Evolutionary conservation across 2,888 invertebrate species (phyloP), one percentile per base, ranked within the genome.

Genomic region (Chalcis sispes): DNA sequence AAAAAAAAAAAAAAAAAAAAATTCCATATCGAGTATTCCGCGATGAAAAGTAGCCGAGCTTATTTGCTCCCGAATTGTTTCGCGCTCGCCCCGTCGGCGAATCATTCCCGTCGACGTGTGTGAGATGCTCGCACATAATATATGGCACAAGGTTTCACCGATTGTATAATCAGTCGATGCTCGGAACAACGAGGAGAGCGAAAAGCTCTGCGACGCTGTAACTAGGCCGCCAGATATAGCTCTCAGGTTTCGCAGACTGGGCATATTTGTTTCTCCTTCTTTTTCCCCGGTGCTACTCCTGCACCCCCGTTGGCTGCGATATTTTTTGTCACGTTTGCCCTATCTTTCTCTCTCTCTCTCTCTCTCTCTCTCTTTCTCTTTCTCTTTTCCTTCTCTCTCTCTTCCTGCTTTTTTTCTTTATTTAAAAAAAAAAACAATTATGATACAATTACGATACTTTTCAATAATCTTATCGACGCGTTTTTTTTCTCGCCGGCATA

Each of bases 91-190:
- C 40, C 15, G 36, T 72, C 72, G 36, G 64, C 56, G 36, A 62
- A 62, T 52, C 40, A 27, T 52, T 73, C 69, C 32, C 8, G 5
- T 32, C 32, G 36, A 36, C 32, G 52, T 27, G 76, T 66, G 59
- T 40, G 66, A 42, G 72, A 56, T 61, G 56, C 25, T 48, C 56
- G 32, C 58, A 59, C 56, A 56, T 54, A 71, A 71, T 73, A 78
- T 74, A 50, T 77, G 32, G 78, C 50, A 80, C 80, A 78, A 78
- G 78, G 80, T 59, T 74, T 61, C 48, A 52, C 36, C 67, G 78
- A 80, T 79, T 79, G 75, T 74, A 75, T 74, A 77, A 77, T 77
- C 67, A 73, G 77, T 50, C 52, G 69, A 64, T 73, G 69, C n/a
- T n/a, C n/a, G n/a, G n/a, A n/a, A n/a, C 69, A 72, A 7, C 56